Evolutionary conservation across 2,113 vertebrate genomes (phyloP).

Genomic region (Phrynosoma platyrhinos): DNA sequence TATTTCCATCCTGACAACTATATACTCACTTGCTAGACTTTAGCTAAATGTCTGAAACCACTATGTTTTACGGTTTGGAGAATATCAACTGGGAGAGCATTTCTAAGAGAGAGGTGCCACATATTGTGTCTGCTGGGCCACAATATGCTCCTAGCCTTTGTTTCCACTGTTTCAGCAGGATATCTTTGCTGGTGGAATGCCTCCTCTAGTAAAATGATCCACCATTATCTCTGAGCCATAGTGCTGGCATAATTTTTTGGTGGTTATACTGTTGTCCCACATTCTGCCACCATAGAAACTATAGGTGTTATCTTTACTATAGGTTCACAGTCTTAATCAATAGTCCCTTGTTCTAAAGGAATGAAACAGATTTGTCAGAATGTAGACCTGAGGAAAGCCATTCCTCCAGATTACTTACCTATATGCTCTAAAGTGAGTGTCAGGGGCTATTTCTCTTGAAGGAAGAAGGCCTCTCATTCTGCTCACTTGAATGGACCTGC

Average conservation of each 20-base stretch:
- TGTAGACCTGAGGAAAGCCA: neutral
- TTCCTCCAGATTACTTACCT: neutral
- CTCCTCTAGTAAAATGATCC: neutral
- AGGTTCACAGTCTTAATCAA: no score
- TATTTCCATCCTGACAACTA: neutral
- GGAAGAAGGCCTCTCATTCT: conserved; percentile 1
- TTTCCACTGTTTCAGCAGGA: neutral
- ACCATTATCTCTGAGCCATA: no score
- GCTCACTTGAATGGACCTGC: conserved; percentile 15
- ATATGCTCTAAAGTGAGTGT: neutral
- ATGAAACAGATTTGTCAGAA: neutral
- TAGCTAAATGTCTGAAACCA: no score
- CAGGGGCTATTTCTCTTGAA: conserved; percentile 5
- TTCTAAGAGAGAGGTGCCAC: neutral
- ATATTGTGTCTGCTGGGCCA: neutral
- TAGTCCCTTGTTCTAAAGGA: neutral
- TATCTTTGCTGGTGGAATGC: neutral
- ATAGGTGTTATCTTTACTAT: no score
- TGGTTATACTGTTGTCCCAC: no score
- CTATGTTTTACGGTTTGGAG: no score
- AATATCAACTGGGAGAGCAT: neutral
- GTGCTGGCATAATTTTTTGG: no score
- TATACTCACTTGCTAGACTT: neutral
- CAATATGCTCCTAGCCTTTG: neutral
- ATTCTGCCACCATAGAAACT: no score